Evolutionary conservation across 2,113 vertebrate genomes (phyloP).

Genomic region (Parotia lawesii): DNA sequence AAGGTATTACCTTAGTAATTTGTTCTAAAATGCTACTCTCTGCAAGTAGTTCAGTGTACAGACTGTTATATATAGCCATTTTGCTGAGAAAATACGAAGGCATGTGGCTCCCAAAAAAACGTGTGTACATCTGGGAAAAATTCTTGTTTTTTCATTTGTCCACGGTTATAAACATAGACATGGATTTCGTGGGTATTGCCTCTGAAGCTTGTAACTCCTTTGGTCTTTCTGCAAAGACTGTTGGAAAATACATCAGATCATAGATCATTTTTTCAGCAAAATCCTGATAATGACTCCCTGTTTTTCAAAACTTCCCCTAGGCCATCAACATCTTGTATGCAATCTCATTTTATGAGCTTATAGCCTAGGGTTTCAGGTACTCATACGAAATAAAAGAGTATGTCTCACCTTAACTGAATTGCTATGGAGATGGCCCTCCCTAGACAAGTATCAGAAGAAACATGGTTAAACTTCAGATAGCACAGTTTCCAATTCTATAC

Average conservation of each 20-base stretch:
- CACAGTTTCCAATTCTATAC: background rate
- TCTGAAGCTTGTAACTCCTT: background rate
- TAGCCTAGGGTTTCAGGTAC: conserved; percentile 22
- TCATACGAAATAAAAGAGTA: conserved; percentile 19
- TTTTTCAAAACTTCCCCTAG: conserved; percentile 41
- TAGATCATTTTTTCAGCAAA: conserved; percentile 36
- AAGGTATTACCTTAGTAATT: conserved; percentile 10
- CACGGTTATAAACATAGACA: background rate
- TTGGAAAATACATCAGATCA: conserved; percentile 9
- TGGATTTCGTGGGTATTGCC: background rate
- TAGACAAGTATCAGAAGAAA: conserved; percentile 16
- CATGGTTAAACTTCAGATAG: background rate
- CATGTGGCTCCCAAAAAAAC: background rate
- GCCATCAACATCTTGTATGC: conserved; percentile 56
- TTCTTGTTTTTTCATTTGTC: background rate
- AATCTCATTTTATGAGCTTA: conserved; percentile 41
- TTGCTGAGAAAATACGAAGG: background rate
- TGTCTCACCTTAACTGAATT: conserved; percentile 14
- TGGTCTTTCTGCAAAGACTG: background rate
- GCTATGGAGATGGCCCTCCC: background rate
- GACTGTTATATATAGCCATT: background rate
- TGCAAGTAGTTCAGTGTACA: background rate
- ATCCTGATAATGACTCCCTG: conserved; percentile 32
- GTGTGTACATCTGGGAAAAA: background rate
- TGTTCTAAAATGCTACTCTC: background rate